Evolutionary conservation across 1,140 invertebrate genomes (phyloP).

Genomic region (Galleria mellonella): DNA sequence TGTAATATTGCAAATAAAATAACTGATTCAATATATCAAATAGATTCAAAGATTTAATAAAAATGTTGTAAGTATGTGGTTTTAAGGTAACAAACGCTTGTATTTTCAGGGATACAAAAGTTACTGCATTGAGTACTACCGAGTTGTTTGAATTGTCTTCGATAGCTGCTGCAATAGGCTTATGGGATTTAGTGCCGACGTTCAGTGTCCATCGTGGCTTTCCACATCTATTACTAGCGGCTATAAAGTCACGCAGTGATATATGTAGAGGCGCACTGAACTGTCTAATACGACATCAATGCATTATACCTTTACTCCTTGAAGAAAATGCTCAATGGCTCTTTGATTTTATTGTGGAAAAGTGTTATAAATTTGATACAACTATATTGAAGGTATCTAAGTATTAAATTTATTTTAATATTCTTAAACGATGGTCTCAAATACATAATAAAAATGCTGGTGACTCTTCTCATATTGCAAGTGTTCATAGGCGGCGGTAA

Average conservation of each 20-base stretch:
- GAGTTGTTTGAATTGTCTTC: constrained; percentile 46
- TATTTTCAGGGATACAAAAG: constrained; percentile 45
- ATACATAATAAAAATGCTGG: too few species aligned
- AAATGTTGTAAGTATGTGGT: too few species aligned
- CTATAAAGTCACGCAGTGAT: constrained; percentile 32
- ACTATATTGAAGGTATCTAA: constrained; percentile 44
- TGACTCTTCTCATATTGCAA: too few species aligned
- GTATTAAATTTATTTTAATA: constrained; percentile 1
- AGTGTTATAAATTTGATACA: constrained; percentile 50
- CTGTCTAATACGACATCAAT: constrained; percentile 33
- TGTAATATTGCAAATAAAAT: too few species aligned
- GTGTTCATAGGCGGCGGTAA: too few species aligned
- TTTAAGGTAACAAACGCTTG: too few species aligned
- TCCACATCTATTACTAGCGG: constrained; percentile 35
- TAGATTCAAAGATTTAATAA: too few species aligned
- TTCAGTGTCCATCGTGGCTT: constrained; percentile 50
- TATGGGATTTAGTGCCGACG: constrained; percentile 51
- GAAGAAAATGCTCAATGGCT: constrained; percentile 59
- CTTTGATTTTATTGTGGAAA: constrained; percentile 49
- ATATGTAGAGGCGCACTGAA: constrained; percentile 49
- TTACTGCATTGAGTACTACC: constrained; percentile 26
- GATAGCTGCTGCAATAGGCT: constrained; percentile 38
- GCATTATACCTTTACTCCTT: constrained; percentile 46
- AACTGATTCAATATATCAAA: too few species aligned
- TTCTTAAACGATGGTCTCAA: too few species aligned